These are phyloP conservation scores for Netelia melanura DNA, from an alignment of 2,888 invertebrate species.

Conservation along the genomic window DNA sequence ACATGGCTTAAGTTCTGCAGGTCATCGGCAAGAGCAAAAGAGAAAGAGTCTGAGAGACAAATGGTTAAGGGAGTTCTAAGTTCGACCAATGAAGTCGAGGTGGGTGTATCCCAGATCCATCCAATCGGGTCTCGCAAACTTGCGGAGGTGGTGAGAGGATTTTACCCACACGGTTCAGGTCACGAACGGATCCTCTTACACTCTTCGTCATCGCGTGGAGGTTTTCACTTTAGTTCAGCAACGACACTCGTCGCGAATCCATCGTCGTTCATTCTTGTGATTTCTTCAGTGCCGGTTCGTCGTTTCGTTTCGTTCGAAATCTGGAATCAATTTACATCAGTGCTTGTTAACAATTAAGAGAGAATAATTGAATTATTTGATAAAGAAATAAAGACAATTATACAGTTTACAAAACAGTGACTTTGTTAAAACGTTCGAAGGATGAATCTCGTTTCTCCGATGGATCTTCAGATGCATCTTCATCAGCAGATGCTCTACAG, in stretches of 20 bases:
- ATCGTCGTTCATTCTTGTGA: slow-evolving; percentile 10
- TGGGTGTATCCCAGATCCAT: slow-evolving; percentile 60
- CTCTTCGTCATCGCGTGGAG: not conserved
- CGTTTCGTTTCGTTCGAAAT: slow-evolving; percentile 10
- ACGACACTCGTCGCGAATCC: slow-evolving; percentile 58
- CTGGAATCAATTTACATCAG: slow-evolving; percentile 31
- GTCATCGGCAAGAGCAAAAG: not conserved
- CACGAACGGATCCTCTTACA: slow-evolving; percentile 21
- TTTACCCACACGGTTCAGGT: slow-evolving; percentile 52
- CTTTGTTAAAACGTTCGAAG: slow-evolving; percentile 40
- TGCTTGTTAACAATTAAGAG: slow-evolving; percentile 29
- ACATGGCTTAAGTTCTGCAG: slow-evolving; percentile 11
- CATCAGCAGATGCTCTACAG: slow-evolving; percentile 74
- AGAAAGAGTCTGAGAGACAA: slow-evolving; percentile 20
- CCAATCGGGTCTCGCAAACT: slow-evolving; percentile 53
- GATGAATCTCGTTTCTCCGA: slow-evolving; percentile 73
- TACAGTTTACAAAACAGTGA: slow-evolving; percentile 32
- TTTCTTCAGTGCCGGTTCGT: slow-evolving; percentile 36
- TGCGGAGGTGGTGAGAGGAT: slow-evolving; percentile 61
- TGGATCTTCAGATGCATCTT: slow-evolving; percentile 74
- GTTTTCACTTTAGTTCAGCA: slow-evolving; percentile 57
- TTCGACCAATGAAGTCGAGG: slow-evolving; percentile 55
- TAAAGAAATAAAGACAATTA: slow-evolving; percentile 14
- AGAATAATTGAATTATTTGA: slow-evolving; percentile 18
- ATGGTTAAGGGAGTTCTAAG: slow-evolving; percentile 40